phyloP scores from a whole-genome alignment of 2,888 invertebrate genomes.

The Ophion obscuratus region DNA sequence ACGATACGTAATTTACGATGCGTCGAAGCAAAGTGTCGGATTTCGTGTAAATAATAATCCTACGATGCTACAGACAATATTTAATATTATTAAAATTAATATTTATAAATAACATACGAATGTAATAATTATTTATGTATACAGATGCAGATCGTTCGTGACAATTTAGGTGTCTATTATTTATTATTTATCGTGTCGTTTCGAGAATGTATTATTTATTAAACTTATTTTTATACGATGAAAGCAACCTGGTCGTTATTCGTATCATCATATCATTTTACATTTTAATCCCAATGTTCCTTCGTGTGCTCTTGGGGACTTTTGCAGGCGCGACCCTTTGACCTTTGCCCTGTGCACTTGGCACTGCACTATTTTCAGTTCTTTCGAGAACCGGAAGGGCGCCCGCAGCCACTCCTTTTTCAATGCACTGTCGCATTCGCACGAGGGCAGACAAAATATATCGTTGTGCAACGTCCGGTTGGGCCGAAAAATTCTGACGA shows the following conservation, averaged over 20 bases:
- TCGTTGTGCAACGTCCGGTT: background rate
- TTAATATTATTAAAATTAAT: constrained; percentile 55
- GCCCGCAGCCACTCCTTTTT: too few species aligned
- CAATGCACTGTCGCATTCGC: background rate
- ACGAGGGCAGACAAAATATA: background rate
- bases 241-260: constrained; percentile 5
- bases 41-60: constrained; percentile 63
- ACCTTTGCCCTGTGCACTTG: too few species aligned
- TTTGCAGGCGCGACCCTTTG: too few species aligned
- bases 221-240: constrained; percentile 82
- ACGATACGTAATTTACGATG: constrained; percentile 35
- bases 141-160: constrained; percentile 60
- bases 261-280: background rate
- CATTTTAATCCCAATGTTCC: too few species aligned
- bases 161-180: constrained; percentile 61
- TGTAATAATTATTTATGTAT: constrained; percentile 45
- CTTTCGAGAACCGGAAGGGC: too few species aligned
- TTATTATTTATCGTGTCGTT: constrained; percentile 79
- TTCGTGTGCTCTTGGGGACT: too few species aligned
- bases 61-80: constrained; percentile 37
- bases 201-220: constrained; percentile 79
- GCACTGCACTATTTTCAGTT: too few species aligned
- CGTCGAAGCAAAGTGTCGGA: constrained; percentile 33
- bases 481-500: background rate
- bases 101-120: constrained; percentile 64